These are phyloP conservation scores for Chrysopilus asiliformis DNA, from an alignment of 2,888 invertebrate genomes.

Conservation along the genomic window DNA sequence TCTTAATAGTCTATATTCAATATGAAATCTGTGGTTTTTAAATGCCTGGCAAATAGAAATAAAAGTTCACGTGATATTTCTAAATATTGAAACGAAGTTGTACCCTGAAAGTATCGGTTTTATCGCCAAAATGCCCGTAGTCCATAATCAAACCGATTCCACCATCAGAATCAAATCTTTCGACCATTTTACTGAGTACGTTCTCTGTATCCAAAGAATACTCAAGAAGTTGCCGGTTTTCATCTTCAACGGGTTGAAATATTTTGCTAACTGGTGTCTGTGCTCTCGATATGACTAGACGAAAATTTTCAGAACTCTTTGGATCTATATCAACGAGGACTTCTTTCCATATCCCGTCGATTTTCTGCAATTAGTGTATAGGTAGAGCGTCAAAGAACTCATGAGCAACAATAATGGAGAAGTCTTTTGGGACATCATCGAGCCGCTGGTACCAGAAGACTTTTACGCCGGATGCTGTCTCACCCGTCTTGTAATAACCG, in stretches of 20 bases:
- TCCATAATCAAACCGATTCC: constrained; percentile 84
- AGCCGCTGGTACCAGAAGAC: constrained; percentile 79
- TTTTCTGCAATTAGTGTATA: constrained; percentile 84
- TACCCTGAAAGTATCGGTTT: constrained; percentile 75
- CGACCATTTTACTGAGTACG: constrained; percentile 53
- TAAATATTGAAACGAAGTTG: constrained; percentile 7
- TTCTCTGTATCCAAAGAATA: constrained; percentile 57
- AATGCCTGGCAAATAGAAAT: constrained; percentile 49
- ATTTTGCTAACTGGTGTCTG: constrained; percentile 57
- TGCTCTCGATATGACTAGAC: constrained; percentile 60
- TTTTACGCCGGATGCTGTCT: constrained; percentile 49
- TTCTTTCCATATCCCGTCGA: constrained; percentile 68
- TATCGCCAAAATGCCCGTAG: constrained; percentile 85
- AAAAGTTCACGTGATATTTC: not conserved
- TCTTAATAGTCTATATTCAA: too few species aligned
- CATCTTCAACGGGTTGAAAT: constrained; percentile 40
- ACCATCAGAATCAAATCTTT: constrained; percentile 57
- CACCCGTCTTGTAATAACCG: constrained; percentile 42
- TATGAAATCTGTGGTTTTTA: constrained; percentile 66
- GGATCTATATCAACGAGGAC: constrained; percentile 70
- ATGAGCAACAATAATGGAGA: constrained; percentile 81
- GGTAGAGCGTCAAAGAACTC: constrained; percentile 98
- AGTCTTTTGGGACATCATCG: constrained; percentile 66
- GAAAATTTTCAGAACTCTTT: constrained; percentile 39
- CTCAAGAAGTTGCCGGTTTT: constrained; percentile 51